A percentile compares a stretch with the other conserved stretches of the same genome.
phyloP scores from a whole-genome alignment of 2,888 invertebrate genomes.

The Plemyria rubiginata region DNA sequence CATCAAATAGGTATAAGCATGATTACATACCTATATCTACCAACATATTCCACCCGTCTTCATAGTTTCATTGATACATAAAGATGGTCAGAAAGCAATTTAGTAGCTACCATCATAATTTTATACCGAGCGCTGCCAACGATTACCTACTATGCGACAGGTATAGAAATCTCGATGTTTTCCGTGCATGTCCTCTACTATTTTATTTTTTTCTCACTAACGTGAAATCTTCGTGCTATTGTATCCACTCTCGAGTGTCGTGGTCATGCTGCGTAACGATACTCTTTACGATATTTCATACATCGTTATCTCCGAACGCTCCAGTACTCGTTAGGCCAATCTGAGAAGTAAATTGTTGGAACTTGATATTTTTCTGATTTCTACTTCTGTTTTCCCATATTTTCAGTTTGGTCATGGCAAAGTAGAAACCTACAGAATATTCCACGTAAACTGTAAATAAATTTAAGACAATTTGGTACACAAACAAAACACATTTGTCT shows the following conservation, averaged over 20 bases:
- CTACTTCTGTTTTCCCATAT: not conserved
- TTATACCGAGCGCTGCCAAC: constrained; percentile 36
- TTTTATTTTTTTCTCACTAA: constrained; percentile 60
- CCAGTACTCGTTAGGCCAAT: constrained; percentile 16
- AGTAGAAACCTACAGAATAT: too few species aligned
- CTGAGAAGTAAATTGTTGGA: constrained; percentile 10
- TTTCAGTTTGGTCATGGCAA: too few species aligned
- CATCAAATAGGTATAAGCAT: too few species aligned
- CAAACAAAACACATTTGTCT: too few species aligned
- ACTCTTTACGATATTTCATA: constrained; percentile 54
- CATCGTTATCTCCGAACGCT: constrained; percentile 46
- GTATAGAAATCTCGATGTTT: constrained; percentile 59
- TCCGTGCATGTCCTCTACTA: constrained; percentile 52
- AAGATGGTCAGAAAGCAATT: constrained; percentile 42
- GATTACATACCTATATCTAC: not conserved
- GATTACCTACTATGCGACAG: constrained; percentile 43
- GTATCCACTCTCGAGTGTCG: constrained; percentile 44
- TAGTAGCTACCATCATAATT: constrained; percentile 28
- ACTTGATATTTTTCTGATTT: constrained; percentile 3
- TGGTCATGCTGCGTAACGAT: constrained; percentile 59
- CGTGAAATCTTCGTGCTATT: constrained; percentile 59
- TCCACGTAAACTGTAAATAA: too few species aligned
- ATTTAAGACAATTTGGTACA: too few species aligned
- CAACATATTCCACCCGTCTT: too few species aligned
- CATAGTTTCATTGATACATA: constrained; percentile 43